These are phyloP conservation scores for Gryon sp. DNA, from an alignment of 1,140 invertebrate genomes.

Conservation along the genomic window DNA sequence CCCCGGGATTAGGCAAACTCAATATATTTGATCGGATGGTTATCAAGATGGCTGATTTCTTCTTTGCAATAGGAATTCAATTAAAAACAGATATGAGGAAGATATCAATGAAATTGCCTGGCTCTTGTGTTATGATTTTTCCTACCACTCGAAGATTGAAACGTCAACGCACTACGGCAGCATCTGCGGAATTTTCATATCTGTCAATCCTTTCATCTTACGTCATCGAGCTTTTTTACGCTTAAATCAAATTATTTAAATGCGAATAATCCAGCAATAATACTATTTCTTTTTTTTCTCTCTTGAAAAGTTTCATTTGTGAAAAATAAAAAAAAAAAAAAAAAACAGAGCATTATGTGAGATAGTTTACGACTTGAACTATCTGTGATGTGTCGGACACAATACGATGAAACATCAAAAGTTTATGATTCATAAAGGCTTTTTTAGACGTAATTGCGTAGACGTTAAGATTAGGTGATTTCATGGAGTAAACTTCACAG, in stretches of 20 bases:
- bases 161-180: too few species aligned
- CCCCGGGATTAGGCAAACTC: constrained; percentile 26
- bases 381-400: constrained; percentile 19
- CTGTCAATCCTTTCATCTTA: too few species aligned
- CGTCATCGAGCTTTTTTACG: too few species aligned
- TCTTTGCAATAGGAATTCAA: constrained; percentile 3
- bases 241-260: too few species aligned
- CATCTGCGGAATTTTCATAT: too few species aligned
- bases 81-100: constrained; percentile 20
- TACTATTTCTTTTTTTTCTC: neutral
- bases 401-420: constrained; percentile 12
- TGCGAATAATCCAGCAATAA: too few species aligned
- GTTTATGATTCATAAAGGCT: constrained; percentile 41
- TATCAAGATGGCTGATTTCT: constrained; percentile 1
- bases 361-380: constrained; percentile 18
- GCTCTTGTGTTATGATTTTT: too few species aligned
- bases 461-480: constrained; percentile 33
- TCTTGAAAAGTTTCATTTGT: constrained; percentile 10
- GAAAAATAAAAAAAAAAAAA: too few species aligned
- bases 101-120: too few species aligned
- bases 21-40: constrained; percentile 5
- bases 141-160: too few species aligned
- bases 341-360: too few species aligned
- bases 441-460: constrained; percentile 42
- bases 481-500: constrained; percentile 12